These are phyloP conservation scores for Arctopsyche grandis DNA, from an alignment of 1,140 invertebrate species.

Conservation along the genomic window DNA sequence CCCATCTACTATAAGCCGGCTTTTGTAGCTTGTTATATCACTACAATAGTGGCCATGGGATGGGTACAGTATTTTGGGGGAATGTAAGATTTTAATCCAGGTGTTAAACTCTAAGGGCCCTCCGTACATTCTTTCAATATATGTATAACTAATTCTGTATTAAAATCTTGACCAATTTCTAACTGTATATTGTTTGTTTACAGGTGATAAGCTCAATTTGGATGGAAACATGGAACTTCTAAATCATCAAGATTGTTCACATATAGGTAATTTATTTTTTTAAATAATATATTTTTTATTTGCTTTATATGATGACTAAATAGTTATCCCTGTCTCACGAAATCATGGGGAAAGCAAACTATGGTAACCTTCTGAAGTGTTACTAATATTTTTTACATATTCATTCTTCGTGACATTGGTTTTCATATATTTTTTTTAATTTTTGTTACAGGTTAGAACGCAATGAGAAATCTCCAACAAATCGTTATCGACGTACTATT, in stretches of 20 bases:
- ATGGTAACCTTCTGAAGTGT: slow-evolving; percentile 55
- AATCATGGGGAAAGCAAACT: slow-evolving; percentile 59
- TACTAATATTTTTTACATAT: background rate
- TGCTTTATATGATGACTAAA: slow-evolving; percentile 36
- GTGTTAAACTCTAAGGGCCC: slow-evolving; percentile 30
- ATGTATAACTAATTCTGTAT: no score
- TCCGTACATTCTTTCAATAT: slow-evolving; percentile 7
- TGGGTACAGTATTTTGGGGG: slow-evolving; percentile 26
- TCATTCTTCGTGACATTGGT: background rate
- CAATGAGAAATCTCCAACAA: no score
- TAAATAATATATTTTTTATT: background rate
- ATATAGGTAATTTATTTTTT: slow-evolving; percentile 6
- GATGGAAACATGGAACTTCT: no score
- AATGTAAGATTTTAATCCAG: slow-evolving; percentile 10
- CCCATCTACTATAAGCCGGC: slow-evolving; percentile 42
- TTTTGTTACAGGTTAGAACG: no score
- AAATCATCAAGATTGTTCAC: no score
- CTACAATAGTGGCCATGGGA: slow-evolving; percentile 32
- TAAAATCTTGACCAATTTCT: no score
- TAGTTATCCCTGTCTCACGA: slow-evolving; percentile 60
- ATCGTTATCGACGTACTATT: no score
- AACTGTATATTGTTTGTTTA: no score
- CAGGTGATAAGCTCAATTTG: no score
- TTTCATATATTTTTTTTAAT: no score
- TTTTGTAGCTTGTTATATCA: background rate